Percentiles rank a stretch among this genome's conserved stretches.
Evolutionary conservation across 2,888 invertebrate genomes (phyloP).

Genomic region (Entomobrya multifasciata): DNA sequence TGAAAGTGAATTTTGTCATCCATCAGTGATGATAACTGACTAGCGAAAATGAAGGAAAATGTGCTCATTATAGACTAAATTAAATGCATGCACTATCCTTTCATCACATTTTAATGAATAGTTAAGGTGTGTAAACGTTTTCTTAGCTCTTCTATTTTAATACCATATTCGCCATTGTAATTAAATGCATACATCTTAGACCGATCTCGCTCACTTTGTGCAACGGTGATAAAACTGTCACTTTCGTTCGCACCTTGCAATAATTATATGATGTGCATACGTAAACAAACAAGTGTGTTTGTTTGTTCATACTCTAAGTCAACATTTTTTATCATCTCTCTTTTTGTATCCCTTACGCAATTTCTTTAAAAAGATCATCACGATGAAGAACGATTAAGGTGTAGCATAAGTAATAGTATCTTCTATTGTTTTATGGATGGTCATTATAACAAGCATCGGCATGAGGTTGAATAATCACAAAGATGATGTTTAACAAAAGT

Average conservation of each 20-base stretch:
- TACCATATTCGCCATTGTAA: no score
- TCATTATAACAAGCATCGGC: neutral
- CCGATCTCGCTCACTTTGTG: no score
- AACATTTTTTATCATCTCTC: neutral
- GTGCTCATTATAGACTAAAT: neutral
- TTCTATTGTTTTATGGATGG: neutral
- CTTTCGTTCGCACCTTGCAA: no score
- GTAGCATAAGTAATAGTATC: conserved; percentile 15
- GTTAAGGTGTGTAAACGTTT: neutral
- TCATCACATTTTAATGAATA: neutral
- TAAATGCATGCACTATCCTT: neutral
- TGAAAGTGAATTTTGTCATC: no score
- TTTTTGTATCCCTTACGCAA: conserved; percentile 57
- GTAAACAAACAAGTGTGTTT: neutral
- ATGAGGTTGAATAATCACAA: neutral
- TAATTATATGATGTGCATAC: no score
- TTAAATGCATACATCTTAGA: no score
- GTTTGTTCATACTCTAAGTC: neutral
- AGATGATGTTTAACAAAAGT: neutral
- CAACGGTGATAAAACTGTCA: no score
- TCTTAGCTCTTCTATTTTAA: no score
- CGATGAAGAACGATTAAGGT: conserved; percentile 40
- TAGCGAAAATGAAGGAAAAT: no score
- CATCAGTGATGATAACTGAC: no score
- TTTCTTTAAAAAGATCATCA: neutral